phyloP scores from a whole-genome alignment of 2,113 vertebrate genomes.

The Pluvialis apricaria region DNA sequence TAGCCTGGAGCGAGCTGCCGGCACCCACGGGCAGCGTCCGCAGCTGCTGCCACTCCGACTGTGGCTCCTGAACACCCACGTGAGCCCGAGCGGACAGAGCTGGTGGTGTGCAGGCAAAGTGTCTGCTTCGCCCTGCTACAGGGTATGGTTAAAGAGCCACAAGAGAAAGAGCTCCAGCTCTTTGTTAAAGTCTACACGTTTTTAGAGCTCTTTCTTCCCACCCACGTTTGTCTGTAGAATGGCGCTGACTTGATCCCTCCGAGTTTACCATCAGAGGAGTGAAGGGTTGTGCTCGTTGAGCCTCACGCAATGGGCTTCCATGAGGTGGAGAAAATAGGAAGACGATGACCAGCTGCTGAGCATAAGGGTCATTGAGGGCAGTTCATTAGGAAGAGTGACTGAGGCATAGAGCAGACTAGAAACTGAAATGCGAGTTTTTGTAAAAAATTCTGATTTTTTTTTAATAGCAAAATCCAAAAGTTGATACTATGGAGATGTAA shows the following conservation, averaged over 20 bases:
- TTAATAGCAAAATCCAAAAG: neutral
- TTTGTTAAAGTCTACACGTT: neutral
- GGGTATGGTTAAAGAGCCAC: neutral
- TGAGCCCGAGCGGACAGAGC: too few species aligned
- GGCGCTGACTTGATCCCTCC: neutral
- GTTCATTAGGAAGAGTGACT: neutral
- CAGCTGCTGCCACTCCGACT: too few species aligned
- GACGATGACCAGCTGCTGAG: neutral
- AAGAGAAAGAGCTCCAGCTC: neutral
- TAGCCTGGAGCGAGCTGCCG: neutral
- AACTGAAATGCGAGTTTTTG: neutral
- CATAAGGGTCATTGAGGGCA: too few species aligned
- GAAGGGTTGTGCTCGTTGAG: neutral
- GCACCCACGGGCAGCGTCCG: too few species aligned
- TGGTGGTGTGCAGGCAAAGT: too few species aligned
- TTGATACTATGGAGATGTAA: neutral
- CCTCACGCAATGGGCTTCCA: rapidly evolving
- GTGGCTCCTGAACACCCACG: too few species aligned
- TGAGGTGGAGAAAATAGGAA: neutral
- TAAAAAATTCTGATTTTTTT: neutral
- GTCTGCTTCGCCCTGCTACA: too few species aligned
- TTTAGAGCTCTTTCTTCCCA: neutral
- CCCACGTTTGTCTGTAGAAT: neutral
- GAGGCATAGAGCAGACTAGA: neutral
- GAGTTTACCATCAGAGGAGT: neutral